phyloP scores from a whole-genome alignment of 2,888 invertebrate species.

The Frankliniella intonsa region DNA sequence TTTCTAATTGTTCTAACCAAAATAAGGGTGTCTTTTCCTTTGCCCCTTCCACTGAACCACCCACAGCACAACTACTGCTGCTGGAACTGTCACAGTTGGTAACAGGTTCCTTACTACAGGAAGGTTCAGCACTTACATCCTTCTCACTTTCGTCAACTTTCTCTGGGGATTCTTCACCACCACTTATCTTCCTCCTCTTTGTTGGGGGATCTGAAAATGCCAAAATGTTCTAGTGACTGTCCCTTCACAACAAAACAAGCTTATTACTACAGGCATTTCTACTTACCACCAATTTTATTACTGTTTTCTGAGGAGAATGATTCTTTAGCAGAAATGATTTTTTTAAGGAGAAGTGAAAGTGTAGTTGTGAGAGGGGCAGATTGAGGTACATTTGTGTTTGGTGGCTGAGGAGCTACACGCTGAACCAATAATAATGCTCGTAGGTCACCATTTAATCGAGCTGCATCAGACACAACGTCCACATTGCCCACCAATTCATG shows the following conservation, averaged over 20 bases:
- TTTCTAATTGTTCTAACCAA: background rate
- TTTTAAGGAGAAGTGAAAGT: background rate
- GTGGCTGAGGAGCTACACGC: slow-evolving; percentile 39
- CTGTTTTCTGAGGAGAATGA: background rate
- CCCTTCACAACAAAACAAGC: background rate
- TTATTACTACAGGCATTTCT: background rate
- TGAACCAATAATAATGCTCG: slow-evolving; percentile 57
- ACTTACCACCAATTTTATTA: background rate
- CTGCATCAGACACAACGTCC: slow-evolving; percentile 51
- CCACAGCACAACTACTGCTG: background rate
- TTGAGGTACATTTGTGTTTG: background rate
- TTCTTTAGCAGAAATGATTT: background rate
- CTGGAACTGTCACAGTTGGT: background rate
- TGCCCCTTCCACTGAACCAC: background rate
- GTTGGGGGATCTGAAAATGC: background rate
- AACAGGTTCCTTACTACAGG: background rate
- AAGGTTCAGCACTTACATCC: background rate
- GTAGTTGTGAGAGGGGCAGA: background rate
- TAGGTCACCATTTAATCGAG: slow-evolving; percentile 54
- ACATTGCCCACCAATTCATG: slow-evolving; percentile 52
- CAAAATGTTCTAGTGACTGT: background rate
- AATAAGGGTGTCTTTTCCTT: background rate
- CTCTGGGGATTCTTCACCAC: background rate
- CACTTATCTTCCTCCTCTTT: background rate
- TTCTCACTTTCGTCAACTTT: background rate